Percentiles rank a stretch among this genome's conserved stretches.
Evolutionary conservation across 1,140 invertebrate genomes (phyloP).

Genomic region (Drosophila malerkotliana): DNA sequence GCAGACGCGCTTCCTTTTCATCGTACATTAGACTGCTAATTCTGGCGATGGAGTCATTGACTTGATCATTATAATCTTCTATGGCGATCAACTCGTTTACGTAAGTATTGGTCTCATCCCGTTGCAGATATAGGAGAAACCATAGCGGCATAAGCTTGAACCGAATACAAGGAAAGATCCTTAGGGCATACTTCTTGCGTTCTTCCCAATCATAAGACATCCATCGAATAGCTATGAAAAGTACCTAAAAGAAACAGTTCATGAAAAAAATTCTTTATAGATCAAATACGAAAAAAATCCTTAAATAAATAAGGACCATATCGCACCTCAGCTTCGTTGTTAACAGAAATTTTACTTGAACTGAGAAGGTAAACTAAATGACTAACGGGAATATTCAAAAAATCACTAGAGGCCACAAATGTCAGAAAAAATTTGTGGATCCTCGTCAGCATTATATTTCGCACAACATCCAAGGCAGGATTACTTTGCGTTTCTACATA

Average conservation of each 20-base stretch:
- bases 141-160: conserved; percentile 57
- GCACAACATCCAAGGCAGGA: conserved; percentile 58
- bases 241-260: conserved; percentile 1
- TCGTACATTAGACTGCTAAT: conserved; percentile 51
- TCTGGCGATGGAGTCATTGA: conserved; percentile 44
- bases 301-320: neutral
- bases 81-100: conserved; percentile 22
- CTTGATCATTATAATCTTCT: conserved; percentile 6
- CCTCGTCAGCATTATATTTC: conserved; percentile 88
- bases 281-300: neutral
- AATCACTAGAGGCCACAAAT: conserved; percentile 89
- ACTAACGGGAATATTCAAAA: conserved; percentile 87
- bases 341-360: conserved; percentile 89
- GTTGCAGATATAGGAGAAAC: conserved; percentile 56
- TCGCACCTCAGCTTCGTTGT: conserved; percentile 85
- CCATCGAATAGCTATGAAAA: conserved; percentile 55
- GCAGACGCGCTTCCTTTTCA: neutral
- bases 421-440: conserved; percentile 90
- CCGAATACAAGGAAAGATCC: conserved; percentile 40
- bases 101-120: conserved; percentile 31
- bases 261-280: neutral
- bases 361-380: conserved; percentile 87
- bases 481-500: conserved; percentile 87
- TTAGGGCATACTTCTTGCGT: conserved; percentile 2
- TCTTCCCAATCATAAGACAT: conserved; percentile 48